Percentiles rank a stretch among this genome's conserved stretches.
These are phyloP conservation scores for Celastrina argiolus DNA, from an alignment of 2,888 invertebrate genomes.

Conservation along the genomic window DNA sequence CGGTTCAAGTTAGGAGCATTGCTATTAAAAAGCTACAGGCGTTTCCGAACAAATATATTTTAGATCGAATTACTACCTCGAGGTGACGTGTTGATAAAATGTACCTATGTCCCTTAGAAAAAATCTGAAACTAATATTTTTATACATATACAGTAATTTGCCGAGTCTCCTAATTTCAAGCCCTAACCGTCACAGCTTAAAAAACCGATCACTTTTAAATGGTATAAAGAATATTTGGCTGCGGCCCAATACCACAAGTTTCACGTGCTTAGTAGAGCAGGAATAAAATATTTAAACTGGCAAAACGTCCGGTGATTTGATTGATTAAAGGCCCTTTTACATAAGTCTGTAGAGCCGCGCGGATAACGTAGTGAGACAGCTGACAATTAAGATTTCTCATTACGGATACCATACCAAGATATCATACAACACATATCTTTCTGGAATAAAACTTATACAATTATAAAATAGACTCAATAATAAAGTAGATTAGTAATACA, in stretches of 20 bases:
- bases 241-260: constrained; percentile 1
- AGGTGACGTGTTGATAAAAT: no score
- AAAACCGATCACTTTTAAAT: background rate
- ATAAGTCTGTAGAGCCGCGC: background rate
- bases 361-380: background rate
- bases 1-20: no score
- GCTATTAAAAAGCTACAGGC: no score
- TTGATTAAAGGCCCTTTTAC: background rate
- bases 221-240: background rate
- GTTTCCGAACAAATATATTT: no score
- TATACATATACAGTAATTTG: no score
- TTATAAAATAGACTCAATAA: no score
- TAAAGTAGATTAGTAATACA: no score
- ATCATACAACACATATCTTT: background rate
- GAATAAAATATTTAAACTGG: constrained; percentile 9
- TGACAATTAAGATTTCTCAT: background rate
- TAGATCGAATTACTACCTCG: no score
- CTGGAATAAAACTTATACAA: background rate
- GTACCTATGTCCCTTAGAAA: no score
- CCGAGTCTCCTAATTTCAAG: no score
- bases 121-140: no score
- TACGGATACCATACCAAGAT: no score
- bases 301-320: constrained; percentile 11
- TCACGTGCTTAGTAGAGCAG: constrained; percentile 4
- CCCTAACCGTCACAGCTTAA: background rate